A percentile compares a stretch with the other conserved stretches of the same genome.
phyloP scores from a whole-genome alignment of 2,888 invertebrate species.

The Apotomis turbidana region DNA sequence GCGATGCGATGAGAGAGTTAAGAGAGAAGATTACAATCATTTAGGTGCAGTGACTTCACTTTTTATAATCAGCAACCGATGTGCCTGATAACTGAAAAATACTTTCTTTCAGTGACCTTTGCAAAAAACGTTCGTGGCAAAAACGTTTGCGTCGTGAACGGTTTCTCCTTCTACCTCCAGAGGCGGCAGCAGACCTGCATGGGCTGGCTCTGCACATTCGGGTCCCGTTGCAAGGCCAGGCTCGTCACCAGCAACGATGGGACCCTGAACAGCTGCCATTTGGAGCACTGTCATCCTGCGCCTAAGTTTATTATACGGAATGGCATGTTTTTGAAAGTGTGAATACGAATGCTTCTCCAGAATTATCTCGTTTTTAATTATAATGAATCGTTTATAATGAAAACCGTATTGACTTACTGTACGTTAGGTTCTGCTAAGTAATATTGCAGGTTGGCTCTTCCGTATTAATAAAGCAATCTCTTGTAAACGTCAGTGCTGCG shows the following conservation, averaged over 20 bases:
- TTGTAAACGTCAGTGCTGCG: no score
- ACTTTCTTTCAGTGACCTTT: conserved; percentile 10
- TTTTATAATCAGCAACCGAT: no score
- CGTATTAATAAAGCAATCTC: no score
- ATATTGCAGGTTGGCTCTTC: no score
- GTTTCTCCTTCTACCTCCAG: conserved; percentile 20
- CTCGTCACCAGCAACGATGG: background rate
- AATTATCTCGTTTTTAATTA: no score
- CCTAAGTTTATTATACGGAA: conserved; percentile 1
- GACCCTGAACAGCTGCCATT: background rate
- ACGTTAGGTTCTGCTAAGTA: no score
- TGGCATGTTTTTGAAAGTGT: conserved; percentile 32
- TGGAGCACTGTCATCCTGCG: background rate
- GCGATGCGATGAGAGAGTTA: no score
- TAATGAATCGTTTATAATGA: no score
- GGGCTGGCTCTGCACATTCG: conserved; percentile 11
- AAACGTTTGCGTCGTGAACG: conserved; percentile 20
- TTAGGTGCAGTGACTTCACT: no score
- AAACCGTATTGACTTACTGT: no score
- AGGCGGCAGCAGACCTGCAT: background rate
- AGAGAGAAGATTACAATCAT: no score
- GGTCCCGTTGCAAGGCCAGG: conserved; percentile 22
- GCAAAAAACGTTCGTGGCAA: conserved; percentile 11
- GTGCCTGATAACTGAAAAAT: no score
- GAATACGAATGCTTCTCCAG: background rate